A percentile compares a stretch with the other conserved stretches of the same genome.
phyloP scores from a whole-genome alignment of 1,140 invertebrate genomes.

The Chrysomallon squamiferum region DNA sequence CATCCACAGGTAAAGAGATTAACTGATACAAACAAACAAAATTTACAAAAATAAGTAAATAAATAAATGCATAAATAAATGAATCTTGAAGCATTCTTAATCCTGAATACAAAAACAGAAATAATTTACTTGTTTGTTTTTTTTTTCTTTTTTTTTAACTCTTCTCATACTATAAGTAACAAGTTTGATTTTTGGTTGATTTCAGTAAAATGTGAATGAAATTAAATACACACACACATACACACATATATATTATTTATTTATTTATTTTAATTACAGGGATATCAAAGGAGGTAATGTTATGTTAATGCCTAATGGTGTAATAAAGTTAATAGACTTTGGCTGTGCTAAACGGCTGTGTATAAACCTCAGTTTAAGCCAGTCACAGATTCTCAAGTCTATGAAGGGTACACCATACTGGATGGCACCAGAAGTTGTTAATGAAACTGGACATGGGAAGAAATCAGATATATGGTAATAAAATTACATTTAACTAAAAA shows the following conservation, averaged over 20 bases:
- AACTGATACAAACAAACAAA: too few species aligned
- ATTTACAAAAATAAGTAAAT: too few species aligned
- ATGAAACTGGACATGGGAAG: conserved; percentile 60
- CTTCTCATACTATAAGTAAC: too few species aligned
- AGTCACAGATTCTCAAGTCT: conserved; percentile 57
- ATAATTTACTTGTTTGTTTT: too few species aligned
- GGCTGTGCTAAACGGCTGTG: conserved; percentile 72
- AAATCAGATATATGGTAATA: conserved; percentile 63
- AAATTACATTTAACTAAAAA: background rate
- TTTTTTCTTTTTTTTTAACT: too few species aligned
- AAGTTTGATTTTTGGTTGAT: too few species aligned
- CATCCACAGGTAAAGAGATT: conserved; percentile 78
- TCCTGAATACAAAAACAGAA: too few species aligned
- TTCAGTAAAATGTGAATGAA: too few species aligned
- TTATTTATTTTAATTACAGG: conserved; percentile 60
- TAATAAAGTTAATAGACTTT: conserved; percentile 97
- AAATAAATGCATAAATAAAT: too few species aligned
- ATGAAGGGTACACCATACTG: conserved; percentile 78
- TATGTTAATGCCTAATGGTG: conserved; percentile 87
- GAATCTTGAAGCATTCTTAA: too few species aligned
- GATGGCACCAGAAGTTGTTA: conserved; percentile 97
- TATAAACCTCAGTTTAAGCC: conserved; percentile 56
- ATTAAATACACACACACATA: too few species aligned
- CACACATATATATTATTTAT: too few species aligned
- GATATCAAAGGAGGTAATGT: conserved; percentile 99